Evolutionary conservation across 30 jellyfish, hydroid and myxozoan species (phyloP).

Genomic region (Turritopsis dohrnii): DNA sequence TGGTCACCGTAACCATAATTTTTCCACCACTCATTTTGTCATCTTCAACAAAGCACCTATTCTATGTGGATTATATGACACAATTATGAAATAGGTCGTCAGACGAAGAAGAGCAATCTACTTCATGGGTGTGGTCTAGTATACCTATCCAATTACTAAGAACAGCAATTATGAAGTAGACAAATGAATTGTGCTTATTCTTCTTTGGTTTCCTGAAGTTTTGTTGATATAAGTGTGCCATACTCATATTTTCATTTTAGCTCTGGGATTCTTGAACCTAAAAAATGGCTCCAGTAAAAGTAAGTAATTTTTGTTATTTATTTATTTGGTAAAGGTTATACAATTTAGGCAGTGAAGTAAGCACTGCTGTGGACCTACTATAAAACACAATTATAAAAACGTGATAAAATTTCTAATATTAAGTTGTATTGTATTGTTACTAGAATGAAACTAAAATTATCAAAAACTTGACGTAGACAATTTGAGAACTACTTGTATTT

Average conservation of each 20-base stretch:
- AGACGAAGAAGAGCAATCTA: constrained; percentile 26
- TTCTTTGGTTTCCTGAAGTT: not conserved
- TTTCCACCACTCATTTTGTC: not conserved
- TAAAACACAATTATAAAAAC: no score
- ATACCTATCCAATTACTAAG: constrained; percentile 8
- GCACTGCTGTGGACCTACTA: no score
- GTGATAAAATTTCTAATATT: not conserved
- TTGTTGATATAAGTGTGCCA: no score
- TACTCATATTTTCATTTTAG: not conserved
- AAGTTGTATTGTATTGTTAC: not conserved
- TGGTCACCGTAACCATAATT: not conserved
- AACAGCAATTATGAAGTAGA: constrained; percentile 41
- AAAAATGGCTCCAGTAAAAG: constrained; percentile 26
- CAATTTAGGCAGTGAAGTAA: no score
- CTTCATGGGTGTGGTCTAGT: constrained; percentile 52
- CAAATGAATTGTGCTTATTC: not conserved
- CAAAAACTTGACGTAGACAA: not conserved
- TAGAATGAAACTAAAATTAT: no score
- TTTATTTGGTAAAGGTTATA: no score
- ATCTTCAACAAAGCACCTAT: constrained; percentile 42
- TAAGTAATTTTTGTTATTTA: not conserved
- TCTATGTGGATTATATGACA: not conserved
- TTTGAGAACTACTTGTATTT: not conserved
- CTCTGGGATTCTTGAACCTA: constrained; percentile 7
- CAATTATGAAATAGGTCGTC: constrained; percentile 40